phyloP scores from a whole-genome alignment of 2,797 vertebrate species.

The Chloroceryle inda region DNA sequence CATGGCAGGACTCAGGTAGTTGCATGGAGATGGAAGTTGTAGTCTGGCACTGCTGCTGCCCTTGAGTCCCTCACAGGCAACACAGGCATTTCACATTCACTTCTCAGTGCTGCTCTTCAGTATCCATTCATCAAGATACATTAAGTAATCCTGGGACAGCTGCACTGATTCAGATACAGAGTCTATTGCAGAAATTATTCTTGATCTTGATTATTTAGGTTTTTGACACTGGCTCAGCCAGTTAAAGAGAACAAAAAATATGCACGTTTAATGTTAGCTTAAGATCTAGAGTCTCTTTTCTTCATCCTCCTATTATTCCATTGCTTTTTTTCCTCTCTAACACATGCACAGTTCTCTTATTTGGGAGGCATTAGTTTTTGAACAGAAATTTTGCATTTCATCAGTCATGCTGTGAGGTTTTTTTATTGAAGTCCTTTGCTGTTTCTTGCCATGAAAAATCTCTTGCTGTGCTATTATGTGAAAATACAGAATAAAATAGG shows the following conservation, averaged over 20 bases:
- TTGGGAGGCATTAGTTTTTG: background rate
- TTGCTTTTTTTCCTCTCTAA: background rate
- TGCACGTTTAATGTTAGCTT: background rate
- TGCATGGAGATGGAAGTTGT: background rate
- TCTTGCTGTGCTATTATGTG: background rate
- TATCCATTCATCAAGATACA: background rate
- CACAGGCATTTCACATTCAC: background rate
- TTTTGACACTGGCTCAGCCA: background rate
- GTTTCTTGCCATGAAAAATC: background rate
- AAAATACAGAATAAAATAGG: background rate
- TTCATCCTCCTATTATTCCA: background rate
- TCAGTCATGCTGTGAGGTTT: background rate
- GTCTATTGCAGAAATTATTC: background rate
- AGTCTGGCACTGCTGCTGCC: background rate
- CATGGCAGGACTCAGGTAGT: background rate
- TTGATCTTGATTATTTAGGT: background rate
- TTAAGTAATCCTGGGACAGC: background rate
- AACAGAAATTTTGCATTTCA: constrained; percentile 8
- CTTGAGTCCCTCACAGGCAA: accelerated
- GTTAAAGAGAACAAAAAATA: background rate
- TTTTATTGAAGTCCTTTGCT: background rate
- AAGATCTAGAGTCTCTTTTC: background rate
- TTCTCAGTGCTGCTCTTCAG: background rate
- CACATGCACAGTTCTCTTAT: background rate
- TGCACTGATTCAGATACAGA: background rate